Conservation (phyloP, 2,797 vertebrate species). For the Eleutherodactylus coqui region DNA sequence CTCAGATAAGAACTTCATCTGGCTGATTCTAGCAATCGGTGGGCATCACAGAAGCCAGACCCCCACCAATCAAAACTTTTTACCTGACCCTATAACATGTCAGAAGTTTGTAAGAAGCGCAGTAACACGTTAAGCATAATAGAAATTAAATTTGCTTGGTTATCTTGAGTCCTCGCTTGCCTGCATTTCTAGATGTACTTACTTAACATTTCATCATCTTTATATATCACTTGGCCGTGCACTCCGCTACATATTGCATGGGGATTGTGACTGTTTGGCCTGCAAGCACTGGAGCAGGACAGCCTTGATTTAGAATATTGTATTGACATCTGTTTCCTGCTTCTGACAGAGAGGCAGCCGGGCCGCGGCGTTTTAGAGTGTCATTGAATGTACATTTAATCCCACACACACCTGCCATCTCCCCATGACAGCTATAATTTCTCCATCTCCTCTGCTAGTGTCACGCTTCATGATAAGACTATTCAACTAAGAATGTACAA, state of each 20-base stretch:
- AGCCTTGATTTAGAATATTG: conserved; percentile 23
- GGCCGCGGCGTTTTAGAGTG: conserved; percentile 16
- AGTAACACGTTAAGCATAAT: no score
- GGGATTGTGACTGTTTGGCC: not conserved
- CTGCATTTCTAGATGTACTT: not conserved
- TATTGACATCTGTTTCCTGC: not conserved
- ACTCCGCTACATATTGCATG: not conserved
- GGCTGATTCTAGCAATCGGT: no score
- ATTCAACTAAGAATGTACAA: conserved; percentile 21
- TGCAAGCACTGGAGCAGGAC: not conserved
- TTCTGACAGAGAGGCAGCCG: conserved; percentile 33
- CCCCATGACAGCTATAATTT: conserved; percentile 33
- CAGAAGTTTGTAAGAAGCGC: no score
- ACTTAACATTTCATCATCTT: not conserved
- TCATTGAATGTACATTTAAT: conserved; percentile 36
- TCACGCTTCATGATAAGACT: conserved; percentile 31
- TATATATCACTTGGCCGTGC: not conserved
- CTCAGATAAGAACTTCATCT: no score
- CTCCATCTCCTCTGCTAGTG: conserved; percentile 21
- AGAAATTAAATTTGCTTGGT: not conserved
- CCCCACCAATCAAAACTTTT: no score
- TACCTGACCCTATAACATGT: no score
- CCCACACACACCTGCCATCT: conserved; percentile 30
- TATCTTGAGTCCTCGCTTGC: not conserved
- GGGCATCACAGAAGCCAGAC: no score